Percentiles rank a stretch among this genome's conserved stretches.
Evolutionary conservation across 2,888 invertebrate genomes (phyloP).

Genomic region (Apotomis turbidana): DNA sequence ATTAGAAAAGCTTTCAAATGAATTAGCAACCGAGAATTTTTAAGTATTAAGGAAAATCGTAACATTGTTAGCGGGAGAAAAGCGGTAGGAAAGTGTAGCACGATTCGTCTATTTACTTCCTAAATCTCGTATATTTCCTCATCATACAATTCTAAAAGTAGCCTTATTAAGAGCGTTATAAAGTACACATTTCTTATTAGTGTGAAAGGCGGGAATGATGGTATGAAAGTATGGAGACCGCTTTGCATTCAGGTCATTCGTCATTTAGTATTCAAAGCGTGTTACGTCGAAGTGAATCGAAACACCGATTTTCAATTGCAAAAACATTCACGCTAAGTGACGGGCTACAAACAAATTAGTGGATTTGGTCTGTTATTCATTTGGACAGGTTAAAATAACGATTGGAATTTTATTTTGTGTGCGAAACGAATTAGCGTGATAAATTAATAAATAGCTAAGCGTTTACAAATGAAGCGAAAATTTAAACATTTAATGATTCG

Average conservation of each 20-base stretch:
- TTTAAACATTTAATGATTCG: too few relatives aligned
- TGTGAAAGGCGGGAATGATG: background rate
- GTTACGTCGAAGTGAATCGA: constrained; percentile 58
- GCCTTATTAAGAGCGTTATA: background rate
- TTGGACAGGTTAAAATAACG: constrained; percentile 12
- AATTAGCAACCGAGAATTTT: constrained; percentile 32
- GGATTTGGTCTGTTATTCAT: constrained; percentile 14
- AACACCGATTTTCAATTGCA: constrained; percentile 60
- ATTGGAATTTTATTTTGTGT: background rate
- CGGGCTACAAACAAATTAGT: constrained; percentile 40
- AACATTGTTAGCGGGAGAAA: constrained; percentile 40
- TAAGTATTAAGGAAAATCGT: constrained; percentile 37
- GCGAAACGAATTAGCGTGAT: too few relatives aligned
- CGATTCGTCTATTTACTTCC: background rate
- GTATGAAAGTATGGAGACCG: constrained; percentile 35
- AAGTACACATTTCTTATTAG: background rate
- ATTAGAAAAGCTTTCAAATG: constrained; percentile 26
- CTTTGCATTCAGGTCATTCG: constrained; percentile 65
- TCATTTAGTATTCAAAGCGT: constrained; percentile 65
- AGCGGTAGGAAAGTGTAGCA: constrained; percentile 33
- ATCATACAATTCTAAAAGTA: background rate
- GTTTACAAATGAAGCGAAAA: too few relatives aligned
- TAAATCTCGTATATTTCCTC: background rate
- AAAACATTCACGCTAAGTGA: constrained; percentile 48
- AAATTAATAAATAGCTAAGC: too few relatives aligned